phyloP scores from a whole-genome alignment of 2,797 vertebrate genomes.

The Siniperca scherzeri region DNA sequence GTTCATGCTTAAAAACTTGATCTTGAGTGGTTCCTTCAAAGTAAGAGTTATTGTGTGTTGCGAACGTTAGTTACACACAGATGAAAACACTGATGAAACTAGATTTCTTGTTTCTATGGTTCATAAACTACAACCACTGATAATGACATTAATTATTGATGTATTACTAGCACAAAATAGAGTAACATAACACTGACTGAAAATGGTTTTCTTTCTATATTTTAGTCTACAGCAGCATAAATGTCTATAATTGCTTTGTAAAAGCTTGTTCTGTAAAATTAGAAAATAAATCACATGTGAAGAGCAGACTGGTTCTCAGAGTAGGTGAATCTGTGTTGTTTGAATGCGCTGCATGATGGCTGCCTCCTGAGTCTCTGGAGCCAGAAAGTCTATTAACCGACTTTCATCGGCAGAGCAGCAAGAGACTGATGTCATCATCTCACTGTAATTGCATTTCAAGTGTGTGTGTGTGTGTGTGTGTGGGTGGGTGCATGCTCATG shows the following conservation, averaged over 20 bases:
- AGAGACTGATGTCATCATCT: slow-evolving; percentile 68
- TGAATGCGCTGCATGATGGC: slow-evolving; percentile 20
- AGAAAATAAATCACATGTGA: not conserved
- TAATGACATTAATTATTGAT: not conserved
- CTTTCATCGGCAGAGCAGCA: slow-evolving; percentile 63
- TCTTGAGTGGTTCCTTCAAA: not conserved
- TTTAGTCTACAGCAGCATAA: not conserved
- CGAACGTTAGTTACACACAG: not conserved
- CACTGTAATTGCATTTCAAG: slow-evolving; percentile 74
- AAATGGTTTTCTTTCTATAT: not conserved
- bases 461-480: slow-evolving; percentile 15
- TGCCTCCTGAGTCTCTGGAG: slow-evolving; percentile 61
- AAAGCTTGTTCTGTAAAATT: not conserved
- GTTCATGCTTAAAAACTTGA: not conserved
- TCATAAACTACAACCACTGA: not conserved
- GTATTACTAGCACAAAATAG: not conserved
- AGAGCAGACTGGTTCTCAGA: not conserved
- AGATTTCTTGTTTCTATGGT: not conserved
- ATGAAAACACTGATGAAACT: slow-evolving; percentile 1
- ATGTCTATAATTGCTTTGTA: not conserved
- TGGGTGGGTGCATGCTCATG: not conserved
- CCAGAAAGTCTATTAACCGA: slow-evolving; percentile 75
- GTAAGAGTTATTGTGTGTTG: not conserved
- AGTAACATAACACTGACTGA: not conserved
- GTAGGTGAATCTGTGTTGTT: slow-evolving; percentile 35